Conservation (phyloP, 2,797 vertebrate genomes). For the Sebastes nivosus region DNA sequence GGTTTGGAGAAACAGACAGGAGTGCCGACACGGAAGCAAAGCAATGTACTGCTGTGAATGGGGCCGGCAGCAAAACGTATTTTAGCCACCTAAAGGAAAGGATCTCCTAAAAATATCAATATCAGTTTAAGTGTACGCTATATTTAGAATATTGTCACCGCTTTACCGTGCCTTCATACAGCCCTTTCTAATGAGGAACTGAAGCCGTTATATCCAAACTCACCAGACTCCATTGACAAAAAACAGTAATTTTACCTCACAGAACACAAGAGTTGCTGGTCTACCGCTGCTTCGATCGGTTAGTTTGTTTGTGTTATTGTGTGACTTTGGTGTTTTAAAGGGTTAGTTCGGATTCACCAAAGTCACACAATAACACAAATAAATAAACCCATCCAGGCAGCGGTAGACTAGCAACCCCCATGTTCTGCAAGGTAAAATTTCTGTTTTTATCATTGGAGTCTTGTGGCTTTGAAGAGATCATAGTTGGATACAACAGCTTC, state of each 20-base stretch:
- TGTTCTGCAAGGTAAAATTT: too few relatives aligned
- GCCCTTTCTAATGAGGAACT: background rate
- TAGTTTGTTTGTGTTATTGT: too few relatives aligned
- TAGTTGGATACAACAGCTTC: too few relatives aligned
- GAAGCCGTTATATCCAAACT: background rate
- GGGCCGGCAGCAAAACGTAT: background rate
- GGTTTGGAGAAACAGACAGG: background rate
- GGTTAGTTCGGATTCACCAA: too few relatives aligned
- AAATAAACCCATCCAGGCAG: fast-evolving
- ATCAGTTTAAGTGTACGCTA: background rate
- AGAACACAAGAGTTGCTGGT: too few relatives aligned
- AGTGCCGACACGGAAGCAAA: background rate
- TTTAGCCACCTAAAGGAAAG: background rate
- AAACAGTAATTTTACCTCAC: background rate
- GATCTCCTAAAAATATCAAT: too few relatives aligned
- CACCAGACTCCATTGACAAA: background rate
- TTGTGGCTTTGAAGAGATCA: background rate
- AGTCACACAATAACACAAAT: background rate
- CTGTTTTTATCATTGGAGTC: background rate
- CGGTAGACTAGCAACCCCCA: fast-evolving
- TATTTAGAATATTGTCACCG: background rate
- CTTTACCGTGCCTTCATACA: background rate
- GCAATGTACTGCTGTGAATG: too few relatives aligned
- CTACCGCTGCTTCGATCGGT: too few relatives aligned
- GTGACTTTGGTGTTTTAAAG: too few relatives aligned